Base-by-base conservation (phyloP, 2,888 invertebrate species). In the Drosophila sordidula region DNA sequence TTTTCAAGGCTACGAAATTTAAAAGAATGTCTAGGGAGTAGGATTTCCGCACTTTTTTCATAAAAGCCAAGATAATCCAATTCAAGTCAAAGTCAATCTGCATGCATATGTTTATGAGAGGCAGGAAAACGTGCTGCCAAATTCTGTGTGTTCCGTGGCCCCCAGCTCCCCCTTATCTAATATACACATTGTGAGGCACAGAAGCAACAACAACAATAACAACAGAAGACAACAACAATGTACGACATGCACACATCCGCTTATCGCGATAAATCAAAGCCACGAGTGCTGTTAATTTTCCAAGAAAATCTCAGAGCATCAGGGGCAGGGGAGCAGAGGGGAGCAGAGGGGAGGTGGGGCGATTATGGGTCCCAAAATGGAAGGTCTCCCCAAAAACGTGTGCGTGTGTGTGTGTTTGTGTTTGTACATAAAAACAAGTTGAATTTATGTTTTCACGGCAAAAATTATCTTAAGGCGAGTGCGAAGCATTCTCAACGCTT, bases 211-310 rank as follows among this genome's bases (percentile, higher is more conserved):
- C 25, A 67, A 58, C 50, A 22, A 29, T 9, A 29, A 29, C 29
- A 29, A 29, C 29, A 34, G 14, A 11, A 14, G 26, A 25, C 38
- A 58, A 54, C 38, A 66, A 77, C 67, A 82, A 72, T 59, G 50
- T 63, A 58, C 22, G 59, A 63, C 57, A 69, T 39, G 46, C 49
- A 44, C 41, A 59, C 46, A 75, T 84, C 85, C 85, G 89, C 82
- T 87, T 87, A 85, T 83, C 82, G 73, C 70, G 81, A 86, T 86
- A 89, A 86, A 89, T 86, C 86, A 86, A 89, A 86, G 86, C 81
- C 83, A 80, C 85, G 82, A 81, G 85, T 86, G 87, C 70, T 89
- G 87, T 86, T 87, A 88, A 88, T 84, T 88, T 85, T 86, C 89
- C 80, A 71, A 80, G 89, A 76, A 84, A 71, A 75, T 80, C 67